Conservation (phyloP, 1,140 invertebrate species). For the Adoxophyes honmai region DNA sequence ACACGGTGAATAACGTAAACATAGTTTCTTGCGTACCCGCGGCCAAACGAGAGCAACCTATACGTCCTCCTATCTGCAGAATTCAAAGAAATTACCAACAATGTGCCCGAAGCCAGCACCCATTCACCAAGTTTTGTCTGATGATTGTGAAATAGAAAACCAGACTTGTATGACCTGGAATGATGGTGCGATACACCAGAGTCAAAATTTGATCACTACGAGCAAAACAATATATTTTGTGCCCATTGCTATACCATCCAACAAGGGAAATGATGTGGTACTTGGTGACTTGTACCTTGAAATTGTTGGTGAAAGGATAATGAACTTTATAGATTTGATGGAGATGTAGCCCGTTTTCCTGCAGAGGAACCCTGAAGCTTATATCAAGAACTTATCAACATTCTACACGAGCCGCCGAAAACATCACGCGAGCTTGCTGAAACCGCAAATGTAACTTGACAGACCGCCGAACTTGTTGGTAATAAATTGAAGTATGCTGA, state of each 20-base stretch:
- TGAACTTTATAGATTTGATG: constrained; percentile 41
- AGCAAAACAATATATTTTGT: constrained; percentile 32
- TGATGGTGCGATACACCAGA: constrained; percentile 33
- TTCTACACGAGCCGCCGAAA: constrained; percentile 34
- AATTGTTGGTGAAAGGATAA: constrained; percentile 20
- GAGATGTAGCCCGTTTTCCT: constrained; percentile 46
- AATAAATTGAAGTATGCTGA: too few species aligned
- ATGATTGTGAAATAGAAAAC: constrained; percentile 41
- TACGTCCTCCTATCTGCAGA: constrained; percentile 34
- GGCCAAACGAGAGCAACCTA: constrained; percentile 35
- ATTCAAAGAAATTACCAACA: constrained; percentile 43
- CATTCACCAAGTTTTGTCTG: constrained; percentile 48
- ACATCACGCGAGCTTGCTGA: constrained; percentile 38
- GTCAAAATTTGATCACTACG: constrained; percentile 29
- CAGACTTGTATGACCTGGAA: constrained; percentile 33
- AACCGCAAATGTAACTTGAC: constrained; percentile 30
- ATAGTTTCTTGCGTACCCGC: not conserved
- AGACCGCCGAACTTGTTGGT: too few species aligned
- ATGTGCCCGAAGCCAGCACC: constrained; percentile 56
- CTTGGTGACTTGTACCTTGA: constrained; percentile 44
- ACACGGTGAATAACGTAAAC: constrained; percentile 15
- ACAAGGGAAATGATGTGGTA: constrained; percentile 43
- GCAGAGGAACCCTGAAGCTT: constrained; percentile 34
- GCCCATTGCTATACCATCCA: constrained; percentile 37
- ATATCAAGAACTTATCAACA: constrained; percentile 35